phyloP scores from a whole-genome alignment of 2,888 invertebrate species.

The Eupithecia insigniata region DNA sequence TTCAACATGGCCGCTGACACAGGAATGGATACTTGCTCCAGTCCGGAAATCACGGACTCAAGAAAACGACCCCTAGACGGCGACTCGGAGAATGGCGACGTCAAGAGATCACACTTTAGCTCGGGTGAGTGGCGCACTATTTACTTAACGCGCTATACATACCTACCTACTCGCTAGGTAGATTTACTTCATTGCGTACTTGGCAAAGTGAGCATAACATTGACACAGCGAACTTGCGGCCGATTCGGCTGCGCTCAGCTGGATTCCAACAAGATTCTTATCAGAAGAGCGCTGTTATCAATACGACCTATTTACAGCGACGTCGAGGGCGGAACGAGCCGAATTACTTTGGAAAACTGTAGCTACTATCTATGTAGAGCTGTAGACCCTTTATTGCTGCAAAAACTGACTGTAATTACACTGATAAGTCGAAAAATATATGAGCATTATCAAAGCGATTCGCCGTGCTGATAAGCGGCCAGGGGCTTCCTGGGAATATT shows the following conservation, averaged over 20 bases:
- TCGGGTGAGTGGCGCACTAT: constrained; percentile 87
- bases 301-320: constrained; percentile 75
- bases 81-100: constrained; percentile 94
- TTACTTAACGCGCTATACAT: constrained; percentile 55
- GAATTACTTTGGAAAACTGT: constrained; percentile 50
- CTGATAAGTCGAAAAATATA: constrained; percentile 56
- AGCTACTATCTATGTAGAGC: constrained; percentile 47
- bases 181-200: constrained; percentile 73
- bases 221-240: constrained; percentile 70
- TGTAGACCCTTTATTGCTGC: constrained; percentile 49
- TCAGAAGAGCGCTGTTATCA: constrained; percentile 76
- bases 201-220: constrained; percentile 77
- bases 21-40: constrained; percentile 97
- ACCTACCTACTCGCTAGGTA: constrained; percentile 44
- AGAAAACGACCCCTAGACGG: constrained; percentile 95
- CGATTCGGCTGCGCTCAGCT: constrained; percentile 66
- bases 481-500: constrained; percentile 42
- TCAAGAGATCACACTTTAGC: constrained; percentile 95
- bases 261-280: constrained; percentile 78
- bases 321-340: constrained; percentile 66
- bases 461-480: constrained; percentile 58
- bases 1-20: constrained; percentile 95
- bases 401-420: constrained; percentile 49
- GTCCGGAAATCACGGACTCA: constrained; percentile 95
- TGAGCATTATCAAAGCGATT: constrained; percentile 52